Percentiles rank a stretch among this genome's conserved stretches.
These are phyloP conservation scores for Temnothorax curvispinosus DNA, from an alignment of 1,140 invertebrate species.

Conservation along the genomic window DNA sequence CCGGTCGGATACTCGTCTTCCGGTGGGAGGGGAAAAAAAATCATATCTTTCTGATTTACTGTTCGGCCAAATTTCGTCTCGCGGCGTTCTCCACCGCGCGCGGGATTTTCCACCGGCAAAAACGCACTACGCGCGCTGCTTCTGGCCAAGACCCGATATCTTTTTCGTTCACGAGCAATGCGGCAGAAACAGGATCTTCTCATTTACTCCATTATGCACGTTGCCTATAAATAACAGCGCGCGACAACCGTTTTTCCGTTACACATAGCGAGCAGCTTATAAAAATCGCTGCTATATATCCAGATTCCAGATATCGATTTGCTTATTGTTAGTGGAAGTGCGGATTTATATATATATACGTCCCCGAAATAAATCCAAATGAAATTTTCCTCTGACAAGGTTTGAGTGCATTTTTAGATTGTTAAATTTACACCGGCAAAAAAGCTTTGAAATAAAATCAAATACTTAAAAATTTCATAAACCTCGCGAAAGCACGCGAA, in stretches of 20 bases:
- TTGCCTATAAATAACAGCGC: slow-evolving; percentile 28
- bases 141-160: slow-evolving; percentile 54
- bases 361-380: not conserved
- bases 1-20: slow-evolving; percentile 74
- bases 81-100: slow-evolving; percentile 1
- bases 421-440: not conserved
- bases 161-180: slow-evolving; percentile 38
- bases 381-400: not conserved
- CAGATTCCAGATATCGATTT: slow-evolving; percentile 29
- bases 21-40: slow-evolving; percentile 63
- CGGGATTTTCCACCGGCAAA: slow-evolving; percentile 49
- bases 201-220: slow-evolving; percentile 51
- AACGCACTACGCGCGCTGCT: slow-evolving; percentile 21
- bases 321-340: not conserved
- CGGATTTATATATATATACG: slow-evolving; percentile 12
- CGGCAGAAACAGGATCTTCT: slow-evolving; percentile 37
- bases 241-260: slow-evolving; percentile 13
- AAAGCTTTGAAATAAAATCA: not conserved
- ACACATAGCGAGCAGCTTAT: not conserved
- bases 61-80: slow-evolving; percentile 67
- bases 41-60: slow-evolving; percentile 76
- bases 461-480: not conserved
- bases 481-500: not conserved
- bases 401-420: not conserved
- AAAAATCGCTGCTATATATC: slow-evolving; percentile 13